These are phyloP conservation scores for Melangyna quadrimaculata DNA, from an alignment of 2,888 invertebrate genomes.

Conservation along the genomic window DNA sequence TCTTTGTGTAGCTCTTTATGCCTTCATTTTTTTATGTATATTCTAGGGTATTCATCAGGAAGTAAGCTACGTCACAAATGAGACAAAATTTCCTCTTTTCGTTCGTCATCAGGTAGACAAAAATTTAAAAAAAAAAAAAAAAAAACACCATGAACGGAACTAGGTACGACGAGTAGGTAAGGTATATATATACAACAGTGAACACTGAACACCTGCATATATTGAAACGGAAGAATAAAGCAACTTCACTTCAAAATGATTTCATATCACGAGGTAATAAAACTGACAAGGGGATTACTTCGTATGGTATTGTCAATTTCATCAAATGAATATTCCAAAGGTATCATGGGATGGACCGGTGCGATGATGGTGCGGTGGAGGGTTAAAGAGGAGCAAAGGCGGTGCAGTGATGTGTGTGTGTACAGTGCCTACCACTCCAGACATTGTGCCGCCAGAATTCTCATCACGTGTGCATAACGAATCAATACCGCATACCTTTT, in stretches of 20 bases:
- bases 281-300: conserved; percentile 68
- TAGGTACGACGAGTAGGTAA: not conserved
- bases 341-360: not conserved
- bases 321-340: conserved; percentile 36
- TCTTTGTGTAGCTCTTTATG: not conserved
- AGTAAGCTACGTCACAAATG: conserved; percentile 58
- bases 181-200: not conserved
- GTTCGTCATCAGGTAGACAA: not conserved
- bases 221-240: conserved; percentile 59
- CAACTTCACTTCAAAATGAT: conserved; percentile 59
- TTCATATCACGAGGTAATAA: conserved; percentile 68
- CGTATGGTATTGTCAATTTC: conserved; percentile 55
- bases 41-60: conserved; percentile 9
- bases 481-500: conserved; percentile 71
- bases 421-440: conserved; percentile 53
- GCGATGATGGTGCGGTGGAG: not conserved
- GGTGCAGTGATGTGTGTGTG: not conserved
- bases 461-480: conserved; percentile 72
- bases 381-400: not conserved
- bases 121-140: conserved; percentile 4
- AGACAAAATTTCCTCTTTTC: conserved; percentile 56
- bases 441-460: conserved; percentile 70
- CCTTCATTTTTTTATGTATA: not conserved
- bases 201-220: conserved; percentile 61
- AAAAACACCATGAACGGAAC: conserved; percentile 40